Evolutionary conservation across 1,140 invertebrate species (phyloP).

Genomic region (Wiebesia pumilae): DNA sequence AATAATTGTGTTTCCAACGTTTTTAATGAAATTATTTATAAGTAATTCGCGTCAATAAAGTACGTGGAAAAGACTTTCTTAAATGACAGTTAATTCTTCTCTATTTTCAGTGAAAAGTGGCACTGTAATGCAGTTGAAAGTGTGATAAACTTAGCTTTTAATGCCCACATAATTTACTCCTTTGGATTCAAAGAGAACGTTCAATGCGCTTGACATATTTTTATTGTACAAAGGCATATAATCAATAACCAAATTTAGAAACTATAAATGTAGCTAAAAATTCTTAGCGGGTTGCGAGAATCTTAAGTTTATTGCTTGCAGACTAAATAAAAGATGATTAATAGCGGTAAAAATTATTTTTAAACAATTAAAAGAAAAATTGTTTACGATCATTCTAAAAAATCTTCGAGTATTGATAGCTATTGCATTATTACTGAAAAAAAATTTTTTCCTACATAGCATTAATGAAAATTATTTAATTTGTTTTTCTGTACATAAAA

Average conservation of each 20-base stretch:
- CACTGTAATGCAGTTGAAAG: neutral
- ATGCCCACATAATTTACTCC: neutral
- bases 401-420: neutral
- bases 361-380: neutral
- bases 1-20: neutral
- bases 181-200: neutral
- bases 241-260: slow-evolving; percentile 23
- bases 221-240: neutral
- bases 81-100: neutral
- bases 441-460: neutral
- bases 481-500: too few relatives aligned
- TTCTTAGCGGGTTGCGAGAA: neutral
- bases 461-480: neutral
- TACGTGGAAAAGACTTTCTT: neutral
- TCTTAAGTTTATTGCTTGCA: neutral
- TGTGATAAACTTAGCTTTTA: neutral
- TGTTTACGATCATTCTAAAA: neutral
- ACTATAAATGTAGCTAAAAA: neutral
- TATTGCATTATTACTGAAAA: neutral
- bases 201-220: slow-evolving; percentile 3
- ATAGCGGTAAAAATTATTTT: neutral
- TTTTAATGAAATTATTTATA: neutral
- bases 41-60: neutral
- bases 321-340: neutral
- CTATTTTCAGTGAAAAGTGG: neutral